Evolutionary conservation across 2,888 invertebrate genomes (phyloP).

Genomic region (Erpobdella octoculata): DNA sequence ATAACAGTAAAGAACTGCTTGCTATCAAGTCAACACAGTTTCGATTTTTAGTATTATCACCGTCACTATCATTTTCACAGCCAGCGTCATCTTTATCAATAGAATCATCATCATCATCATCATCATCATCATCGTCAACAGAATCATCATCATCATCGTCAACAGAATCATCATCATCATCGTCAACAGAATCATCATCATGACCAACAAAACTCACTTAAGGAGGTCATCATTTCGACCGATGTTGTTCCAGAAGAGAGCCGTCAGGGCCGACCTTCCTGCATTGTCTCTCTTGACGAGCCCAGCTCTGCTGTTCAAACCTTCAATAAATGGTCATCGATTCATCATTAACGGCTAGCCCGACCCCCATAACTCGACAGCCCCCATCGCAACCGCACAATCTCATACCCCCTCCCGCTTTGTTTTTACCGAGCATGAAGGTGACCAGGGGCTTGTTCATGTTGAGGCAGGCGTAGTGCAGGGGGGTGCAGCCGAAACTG

Average conservation of each 20-base stretch:
- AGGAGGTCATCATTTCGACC: background rate
- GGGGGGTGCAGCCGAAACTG: conserved; percentile 49
- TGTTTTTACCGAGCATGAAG: conserved; percentile 46
- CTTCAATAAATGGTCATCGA: background rate
- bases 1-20: too few relatives aligned
- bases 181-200: too few relatives aligned
- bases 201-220: background rate
- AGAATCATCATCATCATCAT: background rate
- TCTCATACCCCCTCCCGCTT: too few relatives aligned
- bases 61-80: too few relatives aligned
- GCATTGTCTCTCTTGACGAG: conserved; percentile 44
- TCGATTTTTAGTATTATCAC: too few relatives aligned
- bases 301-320: background rate
- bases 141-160: too few relatives aligned
- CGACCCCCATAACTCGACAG: background rate
- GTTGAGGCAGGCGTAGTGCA: conserved; percentile 52
- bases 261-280: conserved; percentile 51
- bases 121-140: background rate
- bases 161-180: too few relatives aligned
- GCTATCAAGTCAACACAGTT: too few relatives aligned
- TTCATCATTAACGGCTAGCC: too few relatives aligned
- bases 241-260: conserved; percentile 37
- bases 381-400: background rate
- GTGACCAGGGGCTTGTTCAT: conserved; percentile 47
- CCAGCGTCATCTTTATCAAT: background rate